Evolutionary conservation across 2,888 invertebrate genomes (phyloP), one percentile per base, ranked within the genome.

Genomic region (Theodoxus fluviatilis): DNA sequence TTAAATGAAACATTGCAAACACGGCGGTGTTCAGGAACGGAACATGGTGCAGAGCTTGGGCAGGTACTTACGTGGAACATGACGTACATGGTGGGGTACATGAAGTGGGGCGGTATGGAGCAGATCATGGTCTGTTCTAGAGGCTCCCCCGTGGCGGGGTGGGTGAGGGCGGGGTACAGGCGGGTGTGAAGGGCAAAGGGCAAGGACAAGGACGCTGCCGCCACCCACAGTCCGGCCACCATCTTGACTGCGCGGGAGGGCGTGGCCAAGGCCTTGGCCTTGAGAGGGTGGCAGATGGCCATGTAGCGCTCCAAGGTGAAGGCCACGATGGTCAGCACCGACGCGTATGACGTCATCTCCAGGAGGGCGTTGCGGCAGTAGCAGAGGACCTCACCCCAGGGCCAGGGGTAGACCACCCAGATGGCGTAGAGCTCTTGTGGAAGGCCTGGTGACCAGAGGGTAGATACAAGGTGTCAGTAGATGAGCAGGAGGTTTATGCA

Each of bases 221-320:
- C 83, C 0, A 91, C 81, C 95, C 95, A 96, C 4, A 94, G 88
- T 0, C 90, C 90, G 0, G 92, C 90, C 61, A 95, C 94, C 74
- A 95, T 93, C 73, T 92, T 90, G 38, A 93, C 87, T 1, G 94
- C 94, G 28, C 95, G 89, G 67, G 92, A 91, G 38, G 94, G 90
- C 1, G 93, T 93, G 0, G 93, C 92, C 91, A 94, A 93, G 47
- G 92, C 91, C 87, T 94, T 93, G 73, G 93, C 90, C 82, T 92
- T 92, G 47, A 95, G 88, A 0, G 95, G 95, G 85, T 66, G 75
- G 85, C 95, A 96, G 82, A 96, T 95, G 43, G 95, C 95, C 76
- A 95, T 88, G 89, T 94, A 88, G 63, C 96, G 90, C 88, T 96
- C 95, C 88, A 93, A 91, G 0, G 95, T 94, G 88, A 96, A 96